Evolutionary conservation across 2,888 invertebrate species (phyloP).

Genomic region (Drosophila demipolita): DNA sequence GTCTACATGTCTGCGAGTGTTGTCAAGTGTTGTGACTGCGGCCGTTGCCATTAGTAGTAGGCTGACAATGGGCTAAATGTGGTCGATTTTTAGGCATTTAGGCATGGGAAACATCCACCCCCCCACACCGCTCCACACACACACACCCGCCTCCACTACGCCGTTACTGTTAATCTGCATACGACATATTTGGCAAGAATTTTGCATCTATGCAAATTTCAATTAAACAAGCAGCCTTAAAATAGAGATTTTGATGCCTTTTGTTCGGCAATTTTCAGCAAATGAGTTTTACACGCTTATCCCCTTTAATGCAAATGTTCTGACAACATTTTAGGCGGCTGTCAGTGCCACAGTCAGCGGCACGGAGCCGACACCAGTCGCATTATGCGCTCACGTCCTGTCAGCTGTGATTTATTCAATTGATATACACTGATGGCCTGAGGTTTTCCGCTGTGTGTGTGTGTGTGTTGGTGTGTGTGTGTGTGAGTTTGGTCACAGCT

Average conservation of each 20-base stretch:
- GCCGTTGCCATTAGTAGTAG: slow-evolving; percentile 48
- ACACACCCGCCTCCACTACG: background rate
- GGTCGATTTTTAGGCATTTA: slow-evolving; percentile 49
- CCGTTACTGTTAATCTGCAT: slow-evolving; percentile 15
- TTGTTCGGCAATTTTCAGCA: slow-evolving; percentile 50
- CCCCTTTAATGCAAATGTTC: slow-evolving; percentile 55
- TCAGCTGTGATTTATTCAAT: slow-evolving; percentile 47
- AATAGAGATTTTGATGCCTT: slow-evolving; percentile 8
- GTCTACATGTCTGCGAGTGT: slow-evolving; percentile 46
- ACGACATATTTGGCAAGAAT: slow-evolving; percentile 48
- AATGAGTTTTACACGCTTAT: slow-evolving; percentile 43
- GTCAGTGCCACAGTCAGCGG: slow-evolving; percentile 17
- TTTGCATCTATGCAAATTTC: slow-evolving; percentile 65
- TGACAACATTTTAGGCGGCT: slow-evolving; percentile 34
- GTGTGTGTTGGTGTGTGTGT: slow-evolving; percentile 4
- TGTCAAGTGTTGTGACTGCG: slow-evolving; percentile 58
- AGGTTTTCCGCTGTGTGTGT: slow-evolving; percentile 6
- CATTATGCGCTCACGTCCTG: slow-evolving; percentile 29
- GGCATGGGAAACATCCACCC: background rate
- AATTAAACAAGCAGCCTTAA: slow-evolving; percentile 52
- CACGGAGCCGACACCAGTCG: slow-evolving; percentile 33
- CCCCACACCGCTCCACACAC: too few species aligned
- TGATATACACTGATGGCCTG: slow-evolving; percentile 12
- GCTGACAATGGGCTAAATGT: slow-evolving; percentile 40
- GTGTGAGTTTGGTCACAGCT: slow-evolving; percentile 2